Percentiles rank a stretch among this genome's conserved stretches.
Conservation (phyloP, 2,888 invertebrate species). For the Mayetiola destructor region DNA sequence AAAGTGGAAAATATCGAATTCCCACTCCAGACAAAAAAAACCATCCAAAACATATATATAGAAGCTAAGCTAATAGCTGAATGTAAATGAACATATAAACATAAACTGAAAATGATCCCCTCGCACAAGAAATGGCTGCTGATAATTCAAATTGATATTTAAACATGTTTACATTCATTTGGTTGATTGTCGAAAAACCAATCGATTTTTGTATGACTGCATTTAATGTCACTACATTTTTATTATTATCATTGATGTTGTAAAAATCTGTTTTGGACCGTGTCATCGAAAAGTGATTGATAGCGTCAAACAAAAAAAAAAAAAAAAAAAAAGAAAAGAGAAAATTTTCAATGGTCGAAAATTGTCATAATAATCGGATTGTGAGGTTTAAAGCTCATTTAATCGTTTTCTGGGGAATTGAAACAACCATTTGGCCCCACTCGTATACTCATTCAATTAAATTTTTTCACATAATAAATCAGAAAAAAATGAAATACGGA, state of each 20-base stretch:
- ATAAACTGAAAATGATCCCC: constrained; percentile 5
- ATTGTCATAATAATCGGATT: constrained; percentile 6
- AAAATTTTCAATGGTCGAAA: too few relatives aligned
- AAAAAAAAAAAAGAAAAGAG: too few relatives aligned
- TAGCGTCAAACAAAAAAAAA: too few relatives aligned
- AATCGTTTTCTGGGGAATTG: background rate
- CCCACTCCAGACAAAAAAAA: constrained; percentile 1
- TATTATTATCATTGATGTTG: constrained; percentile 7
- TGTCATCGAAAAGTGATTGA: too few relatives aligned
- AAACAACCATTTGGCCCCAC: background rate
- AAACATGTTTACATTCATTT: background rate
- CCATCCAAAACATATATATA: too few relatives aligned
- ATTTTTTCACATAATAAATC: background rate
- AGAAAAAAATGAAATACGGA: background rate
- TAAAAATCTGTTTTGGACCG: background rate
- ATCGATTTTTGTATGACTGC: too few relatives aligned
- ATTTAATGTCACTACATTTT: constrained; percentile 3
- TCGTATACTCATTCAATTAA: background rate
- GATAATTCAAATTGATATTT: constrained; percentile 11
- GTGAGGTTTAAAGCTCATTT: constrained; percentile 4
- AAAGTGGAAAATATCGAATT: too few relatives aligned
- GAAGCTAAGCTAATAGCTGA: too few relatives aligned
- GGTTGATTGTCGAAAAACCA: too few relatives aligned
- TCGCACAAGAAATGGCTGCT: too few relatives aligned
- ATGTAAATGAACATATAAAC: too few relatives aligned